Evolutionary conservation across 2,113 vertebrate species (phyloP).

Genomic region (Hippocampus abdominalis): DNA sequence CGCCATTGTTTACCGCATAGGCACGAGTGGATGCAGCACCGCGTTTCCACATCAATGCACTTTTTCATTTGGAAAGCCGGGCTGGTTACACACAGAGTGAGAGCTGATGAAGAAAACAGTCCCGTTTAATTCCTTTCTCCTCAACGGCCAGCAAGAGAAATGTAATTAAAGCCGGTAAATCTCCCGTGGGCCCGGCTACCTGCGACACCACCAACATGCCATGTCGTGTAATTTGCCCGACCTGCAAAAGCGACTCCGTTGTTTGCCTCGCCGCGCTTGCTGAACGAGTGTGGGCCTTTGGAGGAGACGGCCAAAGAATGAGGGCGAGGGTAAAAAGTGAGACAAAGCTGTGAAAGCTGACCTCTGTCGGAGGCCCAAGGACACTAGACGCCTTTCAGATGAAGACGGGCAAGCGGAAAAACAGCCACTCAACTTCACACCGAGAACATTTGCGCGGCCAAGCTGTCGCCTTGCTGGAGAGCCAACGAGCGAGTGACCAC

Average conservation of each 20-base stretch:
- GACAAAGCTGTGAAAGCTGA: conserved; percentile 24
- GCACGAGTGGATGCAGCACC: conserved; percentile 62
- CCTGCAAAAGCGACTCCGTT: conserved; percentile 56
- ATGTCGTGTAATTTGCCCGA: conserved; percentile 65
- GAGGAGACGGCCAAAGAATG: conserved; percentile 25
- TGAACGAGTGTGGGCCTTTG: conserved; percentile 24
- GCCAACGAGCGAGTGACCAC: background rate
- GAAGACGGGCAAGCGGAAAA: conserved; percentile 17
- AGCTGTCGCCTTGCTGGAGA: background rate
- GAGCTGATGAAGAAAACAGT: conserved; percentile 75
- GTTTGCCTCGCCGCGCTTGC: conserved; percentile 35
- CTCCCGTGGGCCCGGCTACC: conserved; percentile 65
- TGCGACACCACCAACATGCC: conserved; percentile 65
- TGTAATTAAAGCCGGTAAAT: conserved; percentile 75
- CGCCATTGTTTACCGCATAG: conserved; percentile 63
- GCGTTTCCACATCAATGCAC: conserved; percentile 62
- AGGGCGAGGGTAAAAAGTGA: conserved; percentile 2
- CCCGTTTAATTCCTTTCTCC: conserved; percentile 74
- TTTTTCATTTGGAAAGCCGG: conserved; percentile 72
- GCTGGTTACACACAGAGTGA: conserved; percentile 62
- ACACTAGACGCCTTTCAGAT: conserved; percentile 25
- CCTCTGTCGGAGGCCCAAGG: conserved; percentile 37
- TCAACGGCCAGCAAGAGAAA: conserved; percentile 68
- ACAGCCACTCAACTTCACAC: conserved; percentile 13
- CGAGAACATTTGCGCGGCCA: conserved; percentile 10